Conservation (phyloP, 2,113 vertebrate genomes). For the Pteruthius melanotis region DNA sequence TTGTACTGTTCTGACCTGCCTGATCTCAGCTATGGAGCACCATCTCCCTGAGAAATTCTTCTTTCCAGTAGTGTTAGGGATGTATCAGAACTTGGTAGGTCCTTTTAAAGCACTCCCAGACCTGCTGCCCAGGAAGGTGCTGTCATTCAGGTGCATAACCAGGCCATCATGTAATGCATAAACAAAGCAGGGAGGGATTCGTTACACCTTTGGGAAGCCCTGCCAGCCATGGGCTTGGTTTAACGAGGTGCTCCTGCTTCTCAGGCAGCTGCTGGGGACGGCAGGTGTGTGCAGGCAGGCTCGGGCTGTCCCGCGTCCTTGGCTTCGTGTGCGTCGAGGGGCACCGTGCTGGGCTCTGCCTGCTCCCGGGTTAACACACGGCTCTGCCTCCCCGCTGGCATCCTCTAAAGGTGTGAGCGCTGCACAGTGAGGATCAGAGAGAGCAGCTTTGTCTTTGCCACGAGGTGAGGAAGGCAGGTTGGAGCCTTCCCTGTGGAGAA, state of each 20-base stretch:
- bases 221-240: constrained; percentile 20
- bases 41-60: neutral
- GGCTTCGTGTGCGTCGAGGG: neutral
- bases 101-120: neutral
- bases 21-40: neutral
- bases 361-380: neutral
- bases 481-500: neutral
- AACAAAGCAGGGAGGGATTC: constrained; percentile 38
- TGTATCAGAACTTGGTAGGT: neutral
- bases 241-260: neutral
- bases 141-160: neutral
- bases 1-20: neutral
- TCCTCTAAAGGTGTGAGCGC: accelerated
- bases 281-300: neutral
- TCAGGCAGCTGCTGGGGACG: neutral
- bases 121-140: neutral
- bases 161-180: neutral
- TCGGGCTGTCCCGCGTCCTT: accelerated
- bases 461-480: neutral
- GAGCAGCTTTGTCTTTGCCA: neutral
- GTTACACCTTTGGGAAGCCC: constrained; percentile 14
- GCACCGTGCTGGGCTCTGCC: accelerated
- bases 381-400: neutral
- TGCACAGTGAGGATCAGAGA: neutral
- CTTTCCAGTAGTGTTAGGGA: neutral